These are phyloP conservation scores for Strigamia maritima DNA, from an alignment of 2,888 invertebrate genomes.

Conservation along the genomic window DNA sequence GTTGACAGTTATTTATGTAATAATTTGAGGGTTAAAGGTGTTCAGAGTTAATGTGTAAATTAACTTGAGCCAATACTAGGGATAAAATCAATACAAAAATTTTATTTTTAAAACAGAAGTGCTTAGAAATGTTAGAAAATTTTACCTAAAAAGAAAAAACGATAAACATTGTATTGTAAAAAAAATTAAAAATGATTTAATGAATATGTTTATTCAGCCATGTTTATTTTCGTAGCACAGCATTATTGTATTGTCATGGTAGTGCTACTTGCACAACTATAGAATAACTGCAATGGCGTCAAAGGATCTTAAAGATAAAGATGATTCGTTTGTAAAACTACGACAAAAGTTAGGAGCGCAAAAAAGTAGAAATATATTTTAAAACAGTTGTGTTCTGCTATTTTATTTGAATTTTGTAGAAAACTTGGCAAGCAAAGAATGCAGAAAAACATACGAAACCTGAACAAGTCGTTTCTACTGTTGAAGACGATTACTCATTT, in stretches of 20 bases:
- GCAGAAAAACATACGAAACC: background rate
- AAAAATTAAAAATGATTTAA: too few relatives aligned
- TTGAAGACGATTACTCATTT: background rate
- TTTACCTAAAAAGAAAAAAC: too few relatives aligned
- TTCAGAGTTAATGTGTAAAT: too few relatives aligned
- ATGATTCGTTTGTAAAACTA: background rate
- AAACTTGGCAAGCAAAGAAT: background rate
- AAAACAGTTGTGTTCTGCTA: background rate
- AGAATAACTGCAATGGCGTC: background rate
- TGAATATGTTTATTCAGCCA: too few relatives aligned
- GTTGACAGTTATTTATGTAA: too few relatives aligned
- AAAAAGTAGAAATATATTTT: background rate
- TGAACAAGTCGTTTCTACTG: background rate
- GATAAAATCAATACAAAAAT: too few relatives aligned
- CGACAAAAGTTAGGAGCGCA: background rate
- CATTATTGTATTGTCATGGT: background rate
- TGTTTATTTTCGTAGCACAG: background rate
- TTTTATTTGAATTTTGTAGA: background rate
- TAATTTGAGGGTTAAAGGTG: too few relatives aligned
- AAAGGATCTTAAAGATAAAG: background rate
- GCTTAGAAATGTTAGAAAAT: too few relatives aligned
- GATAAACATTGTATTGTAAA: too few relatives aligned
- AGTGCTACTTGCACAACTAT: background rate
- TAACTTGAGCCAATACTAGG: too few relatives aligned
- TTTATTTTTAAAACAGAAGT: too few relatives aligned